phyloP scores from a whole-genome alignment of 2,113 vertebrate species.

The Glaucidium brasilianum region DNA sequence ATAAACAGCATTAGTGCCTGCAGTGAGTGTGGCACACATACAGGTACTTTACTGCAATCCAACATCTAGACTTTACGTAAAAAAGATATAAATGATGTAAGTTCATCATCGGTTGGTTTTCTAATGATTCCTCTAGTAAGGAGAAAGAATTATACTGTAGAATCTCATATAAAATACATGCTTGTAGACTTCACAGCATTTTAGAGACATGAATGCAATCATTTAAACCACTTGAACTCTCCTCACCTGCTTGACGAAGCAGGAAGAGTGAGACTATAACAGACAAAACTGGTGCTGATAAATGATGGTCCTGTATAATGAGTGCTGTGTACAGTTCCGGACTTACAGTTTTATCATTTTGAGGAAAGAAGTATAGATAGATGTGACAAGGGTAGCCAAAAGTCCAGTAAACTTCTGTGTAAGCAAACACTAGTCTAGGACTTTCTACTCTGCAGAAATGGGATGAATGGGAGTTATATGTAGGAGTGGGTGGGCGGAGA shows the following conservation, averaged over 20 bases:
- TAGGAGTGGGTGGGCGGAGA: too few relatives aligned
- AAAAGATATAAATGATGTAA: neutral
- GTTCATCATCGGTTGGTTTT: neutral
- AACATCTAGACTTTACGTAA: neutral
- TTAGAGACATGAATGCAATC: neutral
- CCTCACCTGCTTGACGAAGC: neutral
- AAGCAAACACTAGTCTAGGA: neutral
- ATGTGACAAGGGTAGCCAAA: neutral
- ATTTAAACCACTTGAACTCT: neutral
- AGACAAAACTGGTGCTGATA: neutral
- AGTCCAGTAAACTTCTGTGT: neutral
- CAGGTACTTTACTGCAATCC: neutral
- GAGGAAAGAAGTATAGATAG: neutral
- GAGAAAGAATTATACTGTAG: neutral
- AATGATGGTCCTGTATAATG: neutral
- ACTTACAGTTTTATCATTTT: neutral
- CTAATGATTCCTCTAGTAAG: neutral
- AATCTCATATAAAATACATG: neutral
- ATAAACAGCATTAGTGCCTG: conserved; percentile 10
- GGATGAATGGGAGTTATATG: neutral
- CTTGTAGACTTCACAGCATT: neutral
- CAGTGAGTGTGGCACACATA: neutral
- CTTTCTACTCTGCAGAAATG: neutral
- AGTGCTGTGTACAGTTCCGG: neutral
- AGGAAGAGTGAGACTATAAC: neutral